phyloP scores from a whole-genome alignment of 2,113 vertebrate genomes.

The Galeopterus variegatus region DNA sequence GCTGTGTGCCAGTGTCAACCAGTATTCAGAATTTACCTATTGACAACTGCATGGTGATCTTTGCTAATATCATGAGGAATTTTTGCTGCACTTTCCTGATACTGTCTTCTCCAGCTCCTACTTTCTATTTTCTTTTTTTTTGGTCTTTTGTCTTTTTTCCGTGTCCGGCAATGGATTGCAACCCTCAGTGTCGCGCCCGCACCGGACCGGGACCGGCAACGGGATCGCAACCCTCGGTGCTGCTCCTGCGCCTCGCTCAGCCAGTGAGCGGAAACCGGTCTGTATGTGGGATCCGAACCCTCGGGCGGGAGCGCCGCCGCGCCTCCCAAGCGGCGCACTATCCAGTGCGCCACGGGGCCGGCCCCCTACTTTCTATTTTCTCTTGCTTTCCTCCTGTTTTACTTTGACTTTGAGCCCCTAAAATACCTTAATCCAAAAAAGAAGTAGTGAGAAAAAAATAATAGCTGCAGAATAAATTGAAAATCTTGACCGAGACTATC shows the following conservation, averaged over 20 bases:
- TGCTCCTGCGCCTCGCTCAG: too few relatives aligned
- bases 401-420: neutral
- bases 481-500: neutral
- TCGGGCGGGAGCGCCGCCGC: too few relatives aligned
- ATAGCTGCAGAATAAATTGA: neutral
- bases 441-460: neutral
- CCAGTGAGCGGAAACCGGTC: too few relatives aligned
- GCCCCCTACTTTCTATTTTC: neutral
- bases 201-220: too few relatives aligned
- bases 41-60: neutral
- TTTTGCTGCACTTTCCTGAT: neutral
- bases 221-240: too few relatives aligned
- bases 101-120: neutral
- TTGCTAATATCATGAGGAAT: neutral
- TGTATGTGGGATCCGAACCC: too few relatives aligned
- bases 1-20: too few relatives aligned
- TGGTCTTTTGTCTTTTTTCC: too few relatives aligned
- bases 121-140: neutral
- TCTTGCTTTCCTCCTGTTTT: neutral
- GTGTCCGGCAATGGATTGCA: too few relatives aligned
- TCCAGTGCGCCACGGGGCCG: too few relatives aligned
- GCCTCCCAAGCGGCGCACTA: too few relatives aligned
- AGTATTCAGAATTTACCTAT: neutral
- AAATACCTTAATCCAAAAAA: neutral
- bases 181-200: too few relatives aligned